A percentile compares a stretch with the other conserved stretches of the same genome.
phyloP scores from a whole-genome alignment of 2,888 invertebrate genomes.

The Reticulitermes lucifugus region DNA sequence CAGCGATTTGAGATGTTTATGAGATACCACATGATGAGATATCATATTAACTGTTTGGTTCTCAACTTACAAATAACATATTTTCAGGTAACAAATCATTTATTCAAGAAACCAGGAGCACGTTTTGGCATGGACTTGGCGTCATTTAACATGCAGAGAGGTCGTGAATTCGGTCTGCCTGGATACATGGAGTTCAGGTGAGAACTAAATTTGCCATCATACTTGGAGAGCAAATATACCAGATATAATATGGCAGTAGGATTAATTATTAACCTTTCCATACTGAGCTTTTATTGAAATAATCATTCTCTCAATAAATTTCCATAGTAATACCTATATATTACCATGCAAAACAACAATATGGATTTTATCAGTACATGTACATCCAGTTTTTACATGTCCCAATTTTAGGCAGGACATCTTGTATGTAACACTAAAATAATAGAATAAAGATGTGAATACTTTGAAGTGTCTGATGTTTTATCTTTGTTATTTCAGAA shows the following conservation, averaged over 20 bases:
- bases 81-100: slow-evolving; percentile 86
- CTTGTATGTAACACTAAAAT: too few relatives aligned
- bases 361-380: too few relatives aligned
- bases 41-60: too few relatives aligned
- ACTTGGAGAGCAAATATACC: not conserved
- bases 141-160: slow-evolving; percentile 93
- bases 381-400: too few relatives aligned
- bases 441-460: too few relatives aligned
- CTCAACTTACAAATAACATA: not conserved
- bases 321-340: too few relatives aligned
- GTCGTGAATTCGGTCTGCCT: slow-evolving; percentile 90
- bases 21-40: too few relatives aligned
- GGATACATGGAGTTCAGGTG: slow-evolving; percentile 90
- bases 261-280: not conserved
- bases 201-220: not conserved
- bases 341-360: too few relatives aligned
- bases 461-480: not conserved
- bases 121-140: slow-evolving; percentile 89
- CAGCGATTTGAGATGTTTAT: too few relatives aligned
- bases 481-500: slow-evolving; percentile 64
- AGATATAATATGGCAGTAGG: not conserved
- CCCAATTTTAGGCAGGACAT: too few relatives aligned
- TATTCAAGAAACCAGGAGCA: slow-evolving; percentile 76
- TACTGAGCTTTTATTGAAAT: not conserved
- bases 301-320: too few relatives aligned